Evolutionary conservation across 2,888 invertebrate species (phyloP).

Genomic region (Machimus atricapillus): DNA sequence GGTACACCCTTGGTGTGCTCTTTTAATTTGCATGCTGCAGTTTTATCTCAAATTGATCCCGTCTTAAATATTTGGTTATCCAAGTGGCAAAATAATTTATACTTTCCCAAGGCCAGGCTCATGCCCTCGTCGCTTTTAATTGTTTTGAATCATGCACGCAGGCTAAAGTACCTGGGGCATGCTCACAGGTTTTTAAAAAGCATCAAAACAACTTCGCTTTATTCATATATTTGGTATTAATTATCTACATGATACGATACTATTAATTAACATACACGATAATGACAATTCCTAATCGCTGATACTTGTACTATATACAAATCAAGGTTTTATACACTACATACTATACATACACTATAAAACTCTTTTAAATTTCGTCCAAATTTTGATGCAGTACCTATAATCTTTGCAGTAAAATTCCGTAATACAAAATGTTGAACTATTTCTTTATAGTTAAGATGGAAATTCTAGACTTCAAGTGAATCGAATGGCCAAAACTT

Average conservation of each 20-base stretch:
- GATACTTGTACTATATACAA: too few species aligned
- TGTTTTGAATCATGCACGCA: background rate
- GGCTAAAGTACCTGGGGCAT: background rate
- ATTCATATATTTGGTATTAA: background rate
- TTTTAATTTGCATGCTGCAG: conserved; percentile 40
- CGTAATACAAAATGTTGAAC: too few species aligned
- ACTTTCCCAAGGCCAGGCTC: background rate
- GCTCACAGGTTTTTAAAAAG: background rate
- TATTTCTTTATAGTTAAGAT: too few species aligned
- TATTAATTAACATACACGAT: background rate
- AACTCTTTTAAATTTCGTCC: too few species aligned
- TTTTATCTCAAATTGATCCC: background rate
- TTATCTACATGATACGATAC: background rate
- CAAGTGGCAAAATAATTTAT: background rate
- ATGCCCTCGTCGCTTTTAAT: background rate
- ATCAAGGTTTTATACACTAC: too few species aligned
- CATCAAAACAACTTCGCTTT: background rate
- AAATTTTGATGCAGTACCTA: too few species aligned
- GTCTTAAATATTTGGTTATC: background rate
- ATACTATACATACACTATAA: too few species aligned
- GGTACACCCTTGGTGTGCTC: background rate
- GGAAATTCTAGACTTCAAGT: too few species aligned
- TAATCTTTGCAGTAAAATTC: too few species aligned
- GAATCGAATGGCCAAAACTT: too few species aligned
- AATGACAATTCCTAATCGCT: too few species aligned